A percentile compares a stretch with the other conserved stretches of the same genome.
Evolutionary conservation across 2,888 invertebrate genomes (phyloP).

Genomic region (Lasioglossum marginatum): DNA sequence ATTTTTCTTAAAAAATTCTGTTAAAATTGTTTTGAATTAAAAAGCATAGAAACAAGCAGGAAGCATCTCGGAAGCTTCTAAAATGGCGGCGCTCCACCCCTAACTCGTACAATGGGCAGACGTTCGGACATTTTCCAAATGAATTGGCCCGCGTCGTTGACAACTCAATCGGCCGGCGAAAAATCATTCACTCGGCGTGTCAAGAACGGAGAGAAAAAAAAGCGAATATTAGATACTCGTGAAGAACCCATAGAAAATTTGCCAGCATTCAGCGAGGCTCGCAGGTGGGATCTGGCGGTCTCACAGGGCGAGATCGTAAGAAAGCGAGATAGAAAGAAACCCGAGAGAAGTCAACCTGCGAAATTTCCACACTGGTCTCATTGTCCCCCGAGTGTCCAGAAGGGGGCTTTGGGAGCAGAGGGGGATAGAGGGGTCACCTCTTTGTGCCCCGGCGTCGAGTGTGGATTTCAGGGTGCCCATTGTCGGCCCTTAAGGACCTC

Average conservation of each 20-base stretch:
- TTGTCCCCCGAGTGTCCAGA: conserved; percentile 70
- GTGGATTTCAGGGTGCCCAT: conserved; percentile 81
- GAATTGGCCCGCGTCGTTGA: conserved; percentile 76
- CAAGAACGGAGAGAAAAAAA: conserved; percentile 45
- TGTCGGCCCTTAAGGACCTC: conserved; percentile 77
- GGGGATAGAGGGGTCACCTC: conserved; percentile 25
- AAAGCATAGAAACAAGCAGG: not conserved
- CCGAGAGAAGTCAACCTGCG: conserved; percentile 80
- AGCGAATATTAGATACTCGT: conserved; percentile 81
- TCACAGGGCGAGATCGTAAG: conserved; percentile 31
- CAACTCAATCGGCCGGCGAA: conserved; percentile 60
- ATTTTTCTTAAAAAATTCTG: not conserved
- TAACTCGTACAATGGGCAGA: not conserved
- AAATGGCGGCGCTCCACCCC: not conserved
- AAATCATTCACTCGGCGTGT: not conserved
- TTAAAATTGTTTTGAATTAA: not conserved
- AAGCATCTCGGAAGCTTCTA: not conserved
- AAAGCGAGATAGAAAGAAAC: conserved; percentile 24
- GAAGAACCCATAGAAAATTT: conserved; percentile 81
- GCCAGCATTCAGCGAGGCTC: conserved; percentile 79
- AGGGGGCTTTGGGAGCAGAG: not conserved
- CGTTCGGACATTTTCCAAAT: conserved; percentile 76
- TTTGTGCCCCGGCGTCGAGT: conserved; percentile 69
- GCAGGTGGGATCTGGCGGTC: conserved; percentile 77
- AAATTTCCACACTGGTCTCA: conserved; percentile 79